Percentiles rank a stretch among this genome's conserved stretches.
phyloP scores from a whole-genome alignment of 2,113 vertebrate genomes.

The Copsychus sechellarum region DNA sequence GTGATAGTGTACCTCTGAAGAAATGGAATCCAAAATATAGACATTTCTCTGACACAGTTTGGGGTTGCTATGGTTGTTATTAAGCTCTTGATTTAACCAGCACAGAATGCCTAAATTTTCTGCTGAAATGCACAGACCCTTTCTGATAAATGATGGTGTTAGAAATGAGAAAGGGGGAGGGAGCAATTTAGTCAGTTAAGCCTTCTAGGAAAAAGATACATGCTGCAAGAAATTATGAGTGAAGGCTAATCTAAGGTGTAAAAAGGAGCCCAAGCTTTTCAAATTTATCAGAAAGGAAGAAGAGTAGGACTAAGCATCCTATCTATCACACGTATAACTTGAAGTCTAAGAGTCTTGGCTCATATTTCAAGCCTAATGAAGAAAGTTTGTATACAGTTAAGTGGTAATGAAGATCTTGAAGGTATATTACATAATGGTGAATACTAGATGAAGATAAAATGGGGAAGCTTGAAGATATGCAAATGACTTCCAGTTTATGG shows the following conservation, averaged over 20 bases:
- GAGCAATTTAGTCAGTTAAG: background rate
- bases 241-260: slow-evolving; percentile 11
- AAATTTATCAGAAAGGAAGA: background rate
- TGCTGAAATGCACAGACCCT: background rate
- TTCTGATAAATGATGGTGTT: background rate
- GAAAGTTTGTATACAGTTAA: background rate
- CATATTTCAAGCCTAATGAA: slow-evolving; percentile 1
- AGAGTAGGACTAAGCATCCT: background rate
- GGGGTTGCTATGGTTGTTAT: background rate
- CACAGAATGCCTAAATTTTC: background rate
- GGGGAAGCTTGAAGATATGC: background rate
- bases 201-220: background rate
- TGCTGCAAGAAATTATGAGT: slow-evolving; percentile 8
- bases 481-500: background rate
- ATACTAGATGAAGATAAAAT: slow-evolving; percentile 32
- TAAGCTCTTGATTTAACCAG: background rate
- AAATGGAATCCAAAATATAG: background rate
- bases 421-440: background rate
- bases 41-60: background rate
- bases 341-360: background rate
- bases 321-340: background rate
- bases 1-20: accelerated
- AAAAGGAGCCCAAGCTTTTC: background rate
- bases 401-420: background rate
- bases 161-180: background rate